phyloP scores from a whole-genome alignment of 1,140 invertebrate genomes.

The Magallana angulata region DNA sequence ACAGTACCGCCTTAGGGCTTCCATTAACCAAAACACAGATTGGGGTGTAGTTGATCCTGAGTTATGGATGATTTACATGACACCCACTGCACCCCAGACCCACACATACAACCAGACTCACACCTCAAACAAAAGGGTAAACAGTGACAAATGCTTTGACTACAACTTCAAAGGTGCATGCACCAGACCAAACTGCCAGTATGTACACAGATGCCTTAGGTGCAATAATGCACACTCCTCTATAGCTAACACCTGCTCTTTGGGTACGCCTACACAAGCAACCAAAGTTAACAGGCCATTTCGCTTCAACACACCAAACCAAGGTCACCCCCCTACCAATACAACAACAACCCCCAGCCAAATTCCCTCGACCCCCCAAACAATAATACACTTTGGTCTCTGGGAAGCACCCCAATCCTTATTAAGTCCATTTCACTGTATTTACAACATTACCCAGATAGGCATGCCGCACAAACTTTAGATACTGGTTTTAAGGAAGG shows the following conservation, averaged over 20 bases:
- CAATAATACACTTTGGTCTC: too few species aligned
- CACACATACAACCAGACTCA: too few species aligned
- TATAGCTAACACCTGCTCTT: background rate
- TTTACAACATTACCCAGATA: conserved; percentile 42
- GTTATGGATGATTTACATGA: conserved; percentile 49
- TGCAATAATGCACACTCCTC: background rate
- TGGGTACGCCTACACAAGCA: background rate
- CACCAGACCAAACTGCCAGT: background rate
- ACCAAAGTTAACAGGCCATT: background rate
- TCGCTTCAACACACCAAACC: too few species aligned
- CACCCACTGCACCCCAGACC: background rate
- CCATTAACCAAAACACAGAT: background rate
- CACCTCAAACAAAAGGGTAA: background rate
- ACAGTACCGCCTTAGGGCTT: conserved; percentile 44
- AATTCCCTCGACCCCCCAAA: too few species aligned
- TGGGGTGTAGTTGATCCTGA: conserved; percentile 45
- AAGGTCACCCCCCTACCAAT: too few species aligned
- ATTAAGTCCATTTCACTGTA: background rate
- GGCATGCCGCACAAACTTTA: background rate
- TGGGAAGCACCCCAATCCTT: conserved; percentile 18
- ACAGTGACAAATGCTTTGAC: conserved; percentile 26
- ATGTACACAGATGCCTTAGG: conserved; percentile 35
- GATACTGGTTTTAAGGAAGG: conserved; percentile 18
- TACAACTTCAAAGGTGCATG: conserved; percentile 41
- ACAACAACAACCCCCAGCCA: too few species aligned